phyloP scores from a whole-genome alignment of 2,113 vertebrate species.

The Labeo catla region DNA sequence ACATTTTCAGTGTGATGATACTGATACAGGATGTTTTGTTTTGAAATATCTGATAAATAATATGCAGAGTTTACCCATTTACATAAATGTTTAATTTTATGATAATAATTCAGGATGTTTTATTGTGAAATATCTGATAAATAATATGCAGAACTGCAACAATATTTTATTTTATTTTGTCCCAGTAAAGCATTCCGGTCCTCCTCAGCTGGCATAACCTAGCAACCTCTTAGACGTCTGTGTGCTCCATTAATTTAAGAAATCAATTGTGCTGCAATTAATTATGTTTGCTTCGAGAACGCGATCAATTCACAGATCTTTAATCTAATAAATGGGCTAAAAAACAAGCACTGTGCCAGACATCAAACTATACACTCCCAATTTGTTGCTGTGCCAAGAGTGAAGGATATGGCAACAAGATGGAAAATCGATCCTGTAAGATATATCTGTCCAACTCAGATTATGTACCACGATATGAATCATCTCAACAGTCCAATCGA shows the following conservation, averaged over 20 bases:
- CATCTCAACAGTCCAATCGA: neutral
- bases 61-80: neutral
- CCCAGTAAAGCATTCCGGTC: neutral
- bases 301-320: constrained; percentile 64
- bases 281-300: constrained; percentile 68
- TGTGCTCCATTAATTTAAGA: constrained; percentile 63
- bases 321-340: constrained; percentile 62
- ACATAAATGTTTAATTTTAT: too few species aligned
- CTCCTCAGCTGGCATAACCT: constrained; percentile 31
- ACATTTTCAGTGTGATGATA: neutral
- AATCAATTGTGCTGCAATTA: constrained; percentile 64
- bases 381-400: constrained; percentile 54
- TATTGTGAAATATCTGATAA: too few species aligned
- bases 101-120: too few species aligned
- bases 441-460: constrained; percentile 21
- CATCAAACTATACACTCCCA: constrained; percentile 36
- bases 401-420: constrained; percentile 31
- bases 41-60: neutral
- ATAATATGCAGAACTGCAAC: too few species aligned
- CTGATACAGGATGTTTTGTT: too few species aligned
- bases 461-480: neutral
- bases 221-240: constrained; percentile 44
- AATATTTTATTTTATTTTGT: neutral
- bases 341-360: constrained; percentile 47
- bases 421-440: constrained; percentile 56